phyloP scores from a whole-genome alignment of 2,888 invertebrate species.

The Metalampra italica region DNA sequence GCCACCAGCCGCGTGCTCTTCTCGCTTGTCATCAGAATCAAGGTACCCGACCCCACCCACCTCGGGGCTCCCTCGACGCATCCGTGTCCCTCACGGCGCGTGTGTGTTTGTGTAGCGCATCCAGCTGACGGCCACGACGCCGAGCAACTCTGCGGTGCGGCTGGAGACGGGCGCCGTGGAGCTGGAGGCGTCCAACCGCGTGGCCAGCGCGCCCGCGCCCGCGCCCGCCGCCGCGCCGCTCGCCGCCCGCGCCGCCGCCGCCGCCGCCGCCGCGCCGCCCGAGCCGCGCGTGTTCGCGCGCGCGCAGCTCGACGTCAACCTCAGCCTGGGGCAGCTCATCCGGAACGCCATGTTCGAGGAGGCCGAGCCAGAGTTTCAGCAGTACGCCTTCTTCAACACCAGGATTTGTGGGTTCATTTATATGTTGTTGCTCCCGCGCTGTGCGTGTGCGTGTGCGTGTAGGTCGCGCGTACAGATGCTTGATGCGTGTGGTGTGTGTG shows the following conservation, averaged over 20 bases:
- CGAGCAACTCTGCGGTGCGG: slow-evolving; percentile 96
- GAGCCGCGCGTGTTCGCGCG: slow-evolving; percentile 12
- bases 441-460: too few species aligned
- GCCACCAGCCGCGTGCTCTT: slow-evolving; percentile 86
- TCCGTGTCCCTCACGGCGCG: not conserved
- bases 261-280: slow-evolving; percentile 35
- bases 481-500: not conserved
- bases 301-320: slow-evolving; percentile 83
- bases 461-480: too few species aligned
- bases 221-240: slow-evolving; percentile 76
- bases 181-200: slow-evolving; percentile 94
- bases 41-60: too few species aligned
- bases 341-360: slow-evolving; percentile 97
- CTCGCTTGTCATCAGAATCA: slow-evolving; percentile 92
- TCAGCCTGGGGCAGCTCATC: slow-evolving; percentile 96
- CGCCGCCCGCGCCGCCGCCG: slow-evolving; percentile 10
- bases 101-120: slow-evolving; percentile 81
- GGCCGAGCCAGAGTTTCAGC: slow-evolving; percentile 98
- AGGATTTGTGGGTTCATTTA: slow-evolving; percentile 81
- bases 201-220: slow-evolving; percentile 89
- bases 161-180: slow-evolving; percentile 97
- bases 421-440: too few species aligned
- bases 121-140: slow-evolving; percentile 98
- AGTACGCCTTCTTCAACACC: slow-evolving; percentile 98
- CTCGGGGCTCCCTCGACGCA: too few species aligned